A percentile compares a stretch with the other conserved stretches of the same genome.
Evolutionary conservation across 2,888 invertebrate species (phyloP).

Genomic region (Diarsia brunnea): DNA sequence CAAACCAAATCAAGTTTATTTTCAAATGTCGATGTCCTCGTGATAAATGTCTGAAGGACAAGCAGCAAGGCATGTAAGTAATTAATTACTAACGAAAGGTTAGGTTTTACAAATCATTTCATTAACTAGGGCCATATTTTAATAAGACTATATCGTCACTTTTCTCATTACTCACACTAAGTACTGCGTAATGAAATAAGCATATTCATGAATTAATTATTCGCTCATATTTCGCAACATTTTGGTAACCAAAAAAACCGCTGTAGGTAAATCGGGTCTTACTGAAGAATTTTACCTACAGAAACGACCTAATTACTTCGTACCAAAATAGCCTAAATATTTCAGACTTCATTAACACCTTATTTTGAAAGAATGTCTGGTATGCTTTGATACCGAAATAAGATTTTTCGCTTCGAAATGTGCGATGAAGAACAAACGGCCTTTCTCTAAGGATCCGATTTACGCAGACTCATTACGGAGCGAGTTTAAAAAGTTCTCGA

Average conservation of each 20-base stretch:
- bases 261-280: background rate
- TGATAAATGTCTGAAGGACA: background rate
- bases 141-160: slow-evolving; percentile 13
- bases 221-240: background rate
- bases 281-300: background rate
- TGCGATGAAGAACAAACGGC: slow-evolving; percentile 3
- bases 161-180: background rate
- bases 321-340: background rate
- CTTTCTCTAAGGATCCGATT: slow-evolving; percentile 36
- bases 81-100: background rate
- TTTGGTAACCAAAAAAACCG: background rate
- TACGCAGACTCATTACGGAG: slow-evolving; percentile 45
- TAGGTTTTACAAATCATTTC: background rate
- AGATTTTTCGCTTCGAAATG: slow-evolving; percentile 13
- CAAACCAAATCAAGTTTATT: background rate
- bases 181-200: background rate
- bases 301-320: background rate
- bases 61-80: background rate
- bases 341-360: slow-evolving; percentile 15
- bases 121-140: background rate
- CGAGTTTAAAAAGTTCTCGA: slow-evolving; percentile 62
- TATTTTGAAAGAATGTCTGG: slow-evolving; percentile 29
- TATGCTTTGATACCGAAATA: slow-evolving; percentile 16
- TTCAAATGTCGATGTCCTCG: background rate
- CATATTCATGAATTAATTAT: slow-evolving; percentile 19